These are phyloP conservation scores for Criorhina ranunculi DNA, from an alignment of 2,888 invertebrate genomes.

Conservation along the genomic window DNA sequence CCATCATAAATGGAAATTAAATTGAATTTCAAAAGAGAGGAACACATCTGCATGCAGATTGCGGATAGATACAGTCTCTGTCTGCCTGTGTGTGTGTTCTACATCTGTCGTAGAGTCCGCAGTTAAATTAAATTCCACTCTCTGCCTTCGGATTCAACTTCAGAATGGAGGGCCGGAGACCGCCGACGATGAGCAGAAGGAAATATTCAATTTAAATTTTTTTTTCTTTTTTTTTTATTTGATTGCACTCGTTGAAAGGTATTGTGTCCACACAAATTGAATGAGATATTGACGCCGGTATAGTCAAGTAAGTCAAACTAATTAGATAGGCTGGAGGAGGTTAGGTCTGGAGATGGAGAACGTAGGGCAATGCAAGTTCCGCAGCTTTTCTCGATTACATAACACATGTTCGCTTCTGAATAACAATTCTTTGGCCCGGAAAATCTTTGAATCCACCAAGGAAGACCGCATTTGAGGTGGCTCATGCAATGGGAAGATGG, in stretches of 20 bases:
- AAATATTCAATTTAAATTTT: slow-evolving; percentile 35
- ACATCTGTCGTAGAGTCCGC: slow-evolving; percentile 2
- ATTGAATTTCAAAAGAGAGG: slow-evolving; percentile 33
- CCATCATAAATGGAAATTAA: slow-evolving; percentile 39
- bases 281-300: slow-evolving; percentile 5
- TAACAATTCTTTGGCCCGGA: too few relatives aligned
- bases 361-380: too few relatives aligned
- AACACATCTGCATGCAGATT: slow-evolving; percentile 21
- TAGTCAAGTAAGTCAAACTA: slow-evolving; percentile 16
- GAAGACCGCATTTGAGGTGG: too few relatives aligned
- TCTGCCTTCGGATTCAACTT: neutral
- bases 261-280: neutral
- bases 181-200: neutral
- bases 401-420: too few relatives aligned
- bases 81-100: neutral
- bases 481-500: too few relatives aligned
- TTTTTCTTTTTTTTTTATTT: neutral
- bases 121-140: slow-evolving; percentile 35
- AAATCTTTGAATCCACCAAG: too few relatives aligned
- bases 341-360: too few relatives aligned
- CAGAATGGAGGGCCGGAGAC: neutral
- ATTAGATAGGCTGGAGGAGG: slow-evolving; percentile 1
- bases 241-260: slow-evolving; percentile 3
- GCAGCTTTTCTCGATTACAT: too few relatives aligned
- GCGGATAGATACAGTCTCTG: neutral